Evolutionary conservation across 2,888 invertebrate genomes (phyloP), one percentile per base, ranked within the genome.

Genomic region (Ichneumon xanthorius): DNA sequence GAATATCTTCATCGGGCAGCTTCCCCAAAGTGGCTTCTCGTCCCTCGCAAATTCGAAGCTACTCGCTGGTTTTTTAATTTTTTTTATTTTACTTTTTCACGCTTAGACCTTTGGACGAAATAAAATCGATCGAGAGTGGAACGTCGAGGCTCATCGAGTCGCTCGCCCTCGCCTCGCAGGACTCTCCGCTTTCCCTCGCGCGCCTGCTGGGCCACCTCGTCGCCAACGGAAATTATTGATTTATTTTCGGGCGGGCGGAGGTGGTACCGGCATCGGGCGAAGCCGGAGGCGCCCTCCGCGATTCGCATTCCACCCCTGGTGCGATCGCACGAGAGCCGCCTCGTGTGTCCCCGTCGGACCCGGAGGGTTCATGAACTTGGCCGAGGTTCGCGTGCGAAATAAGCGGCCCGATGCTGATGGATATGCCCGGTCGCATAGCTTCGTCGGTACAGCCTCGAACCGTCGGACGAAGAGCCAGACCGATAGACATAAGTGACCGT

Each of bases 141-240:
- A 16, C 61, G 82, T 53, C 16, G 68, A 83, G 63, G 40, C 68
- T 61, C 68, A 73, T 83, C 79, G 83, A 26, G 79, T 75, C 70
- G 55, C 71, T 84, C 70, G 77, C 80, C 80, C 77, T 67, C 68
- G 76, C 30, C 7, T 37, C 75, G 77, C 58, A 50, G 63, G 11
- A 26, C 71, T 65, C 33, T 63, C 40, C 40, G 55, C 9, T 55
- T 48, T 55, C 65, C 68, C 68, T 30, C 75, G 50, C 65, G 55
- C 68, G 70, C 81, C 65, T 70, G 78, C 72, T 58, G 67, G 37
- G 40, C 11, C 37, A 63, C 80, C 55, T 65, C 45, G 75, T 61
- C 75, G 80, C 82, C 75, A 80, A 79, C 85, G 72, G 72, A 79
- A 87, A 86, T 88, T 89, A 91, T 91, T 90, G 90, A 90, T 91